Conservation (phyloP, 2,888 invertebrate genomes). For the Papilio gigon region DNA sequence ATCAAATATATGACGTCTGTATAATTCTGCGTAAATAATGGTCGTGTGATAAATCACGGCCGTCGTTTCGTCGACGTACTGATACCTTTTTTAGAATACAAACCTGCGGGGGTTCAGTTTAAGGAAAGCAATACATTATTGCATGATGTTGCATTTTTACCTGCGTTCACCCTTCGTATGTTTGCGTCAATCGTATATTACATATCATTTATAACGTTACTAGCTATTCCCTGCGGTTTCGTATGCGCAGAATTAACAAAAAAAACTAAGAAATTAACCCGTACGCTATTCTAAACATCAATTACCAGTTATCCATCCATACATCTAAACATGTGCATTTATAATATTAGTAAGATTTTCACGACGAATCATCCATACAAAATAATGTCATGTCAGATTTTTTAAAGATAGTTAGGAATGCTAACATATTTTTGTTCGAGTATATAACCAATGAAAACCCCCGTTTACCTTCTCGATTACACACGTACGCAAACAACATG, state of each 20-base stretch:
- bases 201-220: background rate
- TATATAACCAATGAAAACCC: background rate
- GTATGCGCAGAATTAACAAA: too few relatives aligned
- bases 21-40: conserved; percentile 35
- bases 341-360: too few relatives aligned
- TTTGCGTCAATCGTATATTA: background rate
- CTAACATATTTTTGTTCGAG: background rate
- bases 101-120: conserved; percentile 24
- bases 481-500: background rate
- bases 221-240: too few relatives aligned
- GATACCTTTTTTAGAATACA: conserved; percentile 30
- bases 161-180: conserved; percentile 13
- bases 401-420: background rate
- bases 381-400: background rate
- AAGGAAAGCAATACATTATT: conserved; percentile 37
- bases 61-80: conserved; percentile 37
- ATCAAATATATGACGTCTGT: conserved; percentile 33
- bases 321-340: too few relatives aligned
- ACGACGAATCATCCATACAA: background rate
- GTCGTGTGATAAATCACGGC: conserved; percentile 38
- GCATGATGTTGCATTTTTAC: conserved; percentile 35
- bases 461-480: background rate
- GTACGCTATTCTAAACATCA: too few relatives aligned
- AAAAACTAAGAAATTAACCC: too few relatives aligned
- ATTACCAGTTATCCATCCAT: too few relatives aligned